Conservation (phyloP, 2,888 invertebrate species). For the Himalopsyche tibetana region DNA sequence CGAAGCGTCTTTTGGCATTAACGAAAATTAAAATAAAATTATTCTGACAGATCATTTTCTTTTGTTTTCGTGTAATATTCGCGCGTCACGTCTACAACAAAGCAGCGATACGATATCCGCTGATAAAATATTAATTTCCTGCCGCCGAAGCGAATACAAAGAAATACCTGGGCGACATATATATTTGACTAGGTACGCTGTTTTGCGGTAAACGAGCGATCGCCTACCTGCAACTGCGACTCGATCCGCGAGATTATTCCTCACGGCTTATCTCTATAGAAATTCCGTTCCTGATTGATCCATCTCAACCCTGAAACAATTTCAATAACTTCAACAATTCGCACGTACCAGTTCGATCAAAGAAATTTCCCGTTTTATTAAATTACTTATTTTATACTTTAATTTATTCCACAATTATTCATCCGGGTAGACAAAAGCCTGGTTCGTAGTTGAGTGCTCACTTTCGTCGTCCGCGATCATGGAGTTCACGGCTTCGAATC, state of each 20-base stretch:
- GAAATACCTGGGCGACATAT: slow-evolving; percentile 32
- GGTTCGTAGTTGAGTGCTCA: too few species aligned
- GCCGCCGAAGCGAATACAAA: not conserved
- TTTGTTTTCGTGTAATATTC: too few species aligned
- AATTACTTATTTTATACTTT: not conserved
- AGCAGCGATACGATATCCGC: not conserved
- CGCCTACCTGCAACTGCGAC: slow-evolving; percentile 10
- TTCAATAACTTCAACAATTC: slow-evolving; percentile 13
- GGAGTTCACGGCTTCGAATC: too few species aligned
- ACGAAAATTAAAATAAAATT: too few species aligned
- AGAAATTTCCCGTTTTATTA: not conserved
- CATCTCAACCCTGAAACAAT: slow-evolving; percentile 11
- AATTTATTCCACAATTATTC: not conserved
- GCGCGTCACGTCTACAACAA: not conserved
- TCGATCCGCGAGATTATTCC: slow-evolving; percentile 22
- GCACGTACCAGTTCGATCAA: not conserved
- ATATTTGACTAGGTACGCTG: not conserved
- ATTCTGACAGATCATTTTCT: too few species aligned
- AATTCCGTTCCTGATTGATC: slow-evolving; percentile 20
- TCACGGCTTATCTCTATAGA: not conserved
- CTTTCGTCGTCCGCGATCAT: too few species aligned
- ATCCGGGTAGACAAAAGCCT: not conserved
- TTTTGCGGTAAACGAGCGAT: not conserved
- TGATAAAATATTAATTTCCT: slow-evolving; percentile 25
- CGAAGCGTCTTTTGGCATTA: too few species aligned